phyloP scores from a whole-genome alignment of 2,888 invertebrate genomes.

The Microctonus aethiopoides region DNA sequence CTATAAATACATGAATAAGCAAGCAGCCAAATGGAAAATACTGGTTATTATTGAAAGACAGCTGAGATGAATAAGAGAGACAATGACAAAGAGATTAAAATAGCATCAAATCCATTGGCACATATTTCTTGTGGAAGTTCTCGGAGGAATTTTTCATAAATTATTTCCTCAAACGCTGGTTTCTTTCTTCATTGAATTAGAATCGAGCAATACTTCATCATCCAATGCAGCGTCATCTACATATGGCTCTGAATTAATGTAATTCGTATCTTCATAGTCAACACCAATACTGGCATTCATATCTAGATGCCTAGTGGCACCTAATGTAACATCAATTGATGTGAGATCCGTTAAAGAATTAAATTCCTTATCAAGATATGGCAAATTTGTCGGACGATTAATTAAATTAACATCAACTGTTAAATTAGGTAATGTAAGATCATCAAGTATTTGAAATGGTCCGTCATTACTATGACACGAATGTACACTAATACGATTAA shows the following conservation, averaged over 20 bases:
- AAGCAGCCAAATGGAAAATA: background rate
- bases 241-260: constrained; percentile 38
- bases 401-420: constrained; percentile 20
- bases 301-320: constrained; percentile 43
- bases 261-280: constrained; percentile 43
- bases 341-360: constrained; percentile 50
- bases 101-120: constrained; percentile 23
- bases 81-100: constrained; percentile 13
- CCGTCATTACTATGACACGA: constrained; percentile 40
- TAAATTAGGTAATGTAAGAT: constrained; percentile 36
- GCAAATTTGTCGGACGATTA: background rate
- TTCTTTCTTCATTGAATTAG: constrained; percentile 58
- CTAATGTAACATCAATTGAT: constrained; percentile 45
- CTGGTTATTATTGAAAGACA: background rate
- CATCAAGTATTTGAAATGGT: constrained; percentile 36
- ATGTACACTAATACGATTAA: constrained; percentile 40
- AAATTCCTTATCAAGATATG: constrained; percentile 45
- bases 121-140: constrained; percentile 6
- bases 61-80: background rate
- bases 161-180: constrained; percentile 58
- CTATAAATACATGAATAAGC: constrained; percentile 7
- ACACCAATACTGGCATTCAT: constrained; percentile 41
- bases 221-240: constrained; percentile 40
- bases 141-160: constrained; percentile 11
- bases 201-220: constrained; percentile 42